Base-by-base conservation (phyloP, 2,797 vertebrate genomes). In the Pseudotriccus pelzelni region DNA sequence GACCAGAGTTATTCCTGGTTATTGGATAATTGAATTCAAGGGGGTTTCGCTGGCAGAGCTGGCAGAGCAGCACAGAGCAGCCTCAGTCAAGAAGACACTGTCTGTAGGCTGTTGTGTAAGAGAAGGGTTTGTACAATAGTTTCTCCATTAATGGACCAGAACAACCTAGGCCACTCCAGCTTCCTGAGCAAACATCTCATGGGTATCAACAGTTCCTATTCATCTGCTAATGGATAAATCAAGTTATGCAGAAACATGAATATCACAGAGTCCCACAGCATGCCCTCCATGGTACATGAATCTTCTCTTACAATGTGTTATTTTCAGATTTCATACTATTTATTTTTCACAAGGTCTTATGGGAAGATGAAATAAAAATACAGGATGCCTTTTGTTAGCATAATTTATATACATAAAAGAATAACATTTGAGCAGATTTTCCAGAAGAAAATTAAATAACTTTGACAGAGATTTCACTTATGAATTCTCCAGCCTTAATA, bases 171-270 rank as follows among this genome's bases (percentile, higher is more conserved):
- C 78, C 47, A 37, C 64, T 78, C n/a, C 30, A 66, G 43, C 43
- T 86, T 92, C 58, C n/a, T 75, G 55, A 79, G 39, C 2, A 30
- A 89, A 81, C 17, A 17, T 74, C 55, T 90, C 49, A n/a, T 22
- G 37, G 68, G 76, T 72, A 84, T 75, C 73, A 66, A 66, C n/a
- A 84, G 32, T 58, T 90, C 56, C 37, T 66, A 36, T 84, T 93
- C 87, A 62, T 94, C 87, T 77, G 24, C 21, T 92, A 80, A 90
- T 93, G 81, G 59, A 66, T 84, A 79, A 84, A 92, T 92, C 73
- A 90, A 79, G 43, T 92, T 93, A 62, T 73, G 27, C 59, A 56
- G 70, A 76, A 87, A 52, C 47, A 64, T 20, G 58, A 84, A 47
- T 44, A 81, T 41, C 59, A 18, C 39, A 66, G 86, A 92, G 68